These are phyloP conservation scores for Agrypnia vestita DNA, from an alignment of 1,140 invertebrate genomes.

Conservation along the genomic window DNA sequence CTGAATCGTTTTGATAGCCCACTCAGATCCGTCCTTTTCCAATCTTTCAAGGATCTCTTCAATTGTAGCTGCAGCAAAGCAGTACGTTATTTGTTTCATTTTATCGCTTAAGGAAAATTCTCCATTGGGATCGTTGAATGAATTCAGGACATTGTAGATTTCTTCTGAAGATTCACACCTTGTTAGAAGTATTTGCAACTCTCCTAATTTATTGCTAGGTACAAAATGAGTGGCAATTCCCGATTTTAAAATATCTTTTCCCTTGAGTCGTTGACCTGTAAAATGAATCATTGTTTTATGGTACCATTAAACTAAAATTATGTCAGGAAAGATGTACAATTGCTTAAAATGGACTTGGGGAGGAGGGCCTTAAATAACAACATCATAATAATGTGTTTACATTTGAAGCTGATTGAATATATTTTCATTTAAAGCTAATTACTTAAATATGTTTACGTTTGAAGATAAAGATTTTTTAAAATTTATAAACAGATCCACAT, in stretches of 20 bases:
- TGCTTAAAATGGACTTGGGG: no score
- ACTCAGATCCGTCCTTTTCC: conserved; percentile 84
- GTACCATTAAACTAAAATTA: neutral
- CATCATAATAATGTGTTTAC: no score
- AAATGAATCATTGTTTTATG: conserved; percentile 54
- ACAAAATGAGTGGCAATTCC: conserved; percentile 96
- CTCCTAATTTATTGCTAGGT: conserved; percentile 78
- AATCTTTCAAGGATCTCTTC: conserved; percentile 89
- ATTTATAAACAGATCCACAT: no score
- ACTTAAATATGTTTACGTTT: no score
- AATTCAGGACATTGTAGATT: conserved; percentile 75
- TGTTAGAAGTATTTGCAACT: conserved; percentile 81
- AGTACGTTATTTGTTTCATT: conserved; percentile 86
- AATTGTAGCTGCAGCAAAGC: conserved; percentile 83
- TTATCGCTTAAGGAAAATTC: conserved; percentile 84
- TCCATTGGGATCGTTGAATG: conserved; percentile 73
- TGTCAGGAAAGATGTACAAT: no score
- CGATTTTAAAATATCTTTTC: conserved; percentile 89
- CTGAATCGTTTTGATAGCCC: conserved; percentile 81
- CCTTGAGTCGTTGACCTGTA: conserved; percentile 80
- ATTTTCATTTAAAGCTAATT: no score
- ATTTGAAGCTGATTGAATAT: no score
- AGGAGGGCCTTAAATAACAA: no score
- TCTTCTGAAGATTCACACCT: conserved; percentile 75
- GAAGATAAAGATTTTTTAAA: no score